These are phyloP conservation scores for Nannoperca australis DNA, from an alignment of 2,797 vertebrate genomes.

Conservation along the genomic window DNA sequence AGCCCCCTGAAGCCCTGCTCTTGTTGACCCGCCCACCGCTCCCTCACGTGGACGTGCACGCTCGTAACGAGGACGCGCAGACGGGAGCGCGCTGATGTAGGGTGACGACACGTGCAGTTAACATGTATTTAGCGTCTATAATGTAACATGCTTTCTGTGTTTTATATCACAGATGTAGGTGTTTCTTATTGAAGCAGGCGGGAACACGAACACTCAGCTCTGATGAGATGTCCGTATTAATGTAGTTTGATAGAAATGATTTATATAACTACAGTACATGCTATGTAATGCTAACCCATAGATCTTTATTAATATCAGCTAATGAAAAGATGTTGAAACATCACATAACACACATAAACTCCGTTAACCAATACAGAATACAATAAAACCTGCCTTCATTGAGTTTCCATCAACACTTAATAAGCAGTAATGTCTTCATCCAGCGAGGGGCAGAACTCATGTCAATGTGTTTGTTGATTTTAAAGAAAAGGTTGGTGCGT, in stretches of 20 bases:
- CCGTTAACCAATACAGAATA: background rate
- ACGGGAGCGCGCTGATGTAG: no score
- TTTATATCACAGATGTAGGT: background rate
- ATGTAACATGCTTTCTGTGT: conserved; percentile 2
- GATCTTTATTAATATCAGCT: background rate
- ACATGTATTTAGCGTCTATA: no score
- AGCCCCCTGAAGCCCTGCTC: conserved; percentile 31
- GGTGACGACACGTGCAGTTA: no score
- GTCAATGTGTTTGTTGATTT: no score
- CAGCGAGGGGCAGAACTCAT: background rate
- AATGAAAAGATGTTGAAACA: background rate
- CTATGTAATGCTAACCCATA: background rate
- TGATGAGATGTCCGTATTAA: background rate
- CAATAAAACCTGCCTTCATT: background rate
- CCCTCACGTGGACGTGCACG: conserved; percentile 31
- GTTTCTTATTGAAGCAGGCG: background rate
- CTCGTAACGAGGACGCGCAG: background rate
- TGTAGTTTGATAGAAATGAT: no score
- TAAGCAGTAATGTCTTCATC: background rate
- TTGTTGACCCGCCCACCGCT: conserved; percentile 23
- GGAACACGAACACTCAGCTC: background rate
- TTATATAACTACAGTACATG: background rate
- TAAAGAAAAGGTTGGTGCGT: no score
- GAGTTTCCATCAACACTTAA: background rate
- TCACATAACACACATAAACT: background rate